Percentiles rank a stretch among this genome's conserved stretches.
phyloP scores from a whole-genome alignment of 2,888 invertebrate genomes.

The Linyphia triangularis region DNA sequence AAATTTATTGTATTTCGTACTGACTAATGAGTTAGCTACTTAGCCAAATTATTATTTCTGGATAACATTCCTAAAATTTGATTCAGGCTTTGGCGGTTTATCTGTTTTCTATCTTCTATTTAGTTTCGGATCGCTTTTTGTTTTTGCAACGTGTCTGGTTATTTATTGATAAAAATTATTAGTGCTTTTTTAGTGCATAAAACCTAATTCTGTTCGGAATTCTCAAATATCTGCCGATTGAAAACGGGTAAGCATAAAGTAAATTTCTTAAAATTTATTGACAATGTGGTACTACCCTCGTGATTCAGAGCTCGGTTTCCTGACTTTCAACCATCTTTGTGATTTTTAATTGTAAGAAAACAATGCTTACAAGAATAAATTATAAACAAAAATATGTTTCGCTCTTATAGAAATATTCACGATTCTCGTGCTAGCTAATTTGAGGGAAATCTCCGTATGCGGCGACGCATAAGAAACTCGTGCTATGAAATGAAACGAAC shows the following conservation, averaged over 20 bases:
- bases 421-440: no score
- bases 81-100: conserved; percentile 30
- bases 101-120: conserved; percentile 13
- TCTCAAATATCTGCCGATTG: not conserved
- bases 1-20: no score
- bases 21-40: no score
- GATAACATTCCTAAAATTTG: conserved; percentile 5
- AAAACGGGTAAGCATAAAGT: not conserved
- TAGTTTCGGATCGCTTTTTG: conserved; percentile 19
- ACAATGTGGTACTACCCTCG: not conserved
- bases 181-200: not conserved
- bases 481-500: no score
- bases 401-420: no score
- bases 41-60: not conserved
- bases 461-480: no score
- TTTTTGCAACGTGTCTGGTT: conserved; percentile 29
- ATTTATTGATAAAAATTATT: not conserved
- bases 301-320: no score
- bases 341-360: no score
- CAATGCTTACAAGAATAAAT: no score
- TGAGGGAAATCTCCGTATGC: no score
- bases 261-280: not conserved
- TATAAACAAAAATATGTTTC: no score
- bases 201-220: not conserved
- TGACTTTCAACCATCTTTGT: no score